phyloP scores from a whole-genome alignment of 1,140 invertebrate genomes.

The Steinernema khuongi region DNA sequence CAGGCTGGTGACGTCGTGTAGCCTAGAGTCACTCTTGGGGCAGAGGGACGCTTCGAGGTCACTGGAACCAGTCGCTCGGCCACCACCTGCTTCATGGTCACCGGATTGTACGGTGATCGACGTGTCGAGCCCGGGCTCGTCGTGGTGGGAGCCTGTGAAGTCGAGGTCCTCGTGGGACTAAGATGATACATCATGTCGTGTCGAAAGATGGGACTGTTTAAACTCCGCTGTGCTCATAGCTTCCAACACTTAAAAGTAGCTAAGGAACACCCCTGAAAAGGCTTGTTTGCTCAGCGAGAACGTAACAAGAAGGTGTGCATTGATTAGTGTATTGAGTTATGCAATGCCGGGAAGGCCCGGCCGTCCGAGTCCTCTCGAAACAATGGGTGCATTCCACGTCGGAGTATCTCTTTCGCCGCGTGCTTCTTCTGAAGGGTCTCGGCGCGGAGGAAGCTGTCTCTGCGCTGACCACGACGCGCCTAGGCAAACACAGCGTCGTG shows the following conservation, averaged over 20 bases:
- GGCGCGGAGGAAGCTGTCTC: background rate
- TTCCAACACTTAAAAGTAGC: too few relatives aligned
- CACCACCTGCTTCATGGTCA: slow-evolving; percentile 5
- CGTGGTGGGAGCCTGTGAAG: background rate
- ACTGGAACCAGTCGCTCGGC: background rate
- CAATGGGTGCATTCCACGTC: background rate
- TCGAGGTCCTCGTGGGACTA: background rate
- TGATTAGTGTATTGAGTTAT: too few relatives aligned
- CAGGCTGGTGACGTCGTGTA: background rate
- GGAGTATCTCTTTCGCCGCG: background rate
- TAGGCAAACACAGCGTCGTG: background rate
- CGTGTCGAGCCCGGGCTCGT: background rate
- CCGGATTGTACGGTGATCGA: background rate
- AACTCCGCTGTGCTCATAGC: too few relatives aligned
- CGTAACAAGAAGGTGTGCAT: too few relatives aligned
- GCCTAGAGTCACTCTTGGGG: background rate
- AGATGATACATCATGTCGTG: too few relatives aligned
- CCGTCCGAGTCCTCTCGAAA: too few relatives aligned
- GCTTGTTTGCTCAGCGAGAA: too few relatives aligned
- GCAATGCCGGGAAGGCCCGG: too few relatives aligned
- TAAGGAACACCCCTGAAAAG: too few relatives aligned
- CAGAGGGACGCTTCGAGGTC: background rate
- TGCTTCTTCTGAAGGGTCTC: slow-evolving; percentile 1
- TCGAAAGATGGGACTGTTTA: too few relatives aligned
- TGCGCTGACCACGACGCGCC: background rate